Evolutionary conservation across 2,113 vertebrate species (phyloP), one percentile per base, ranked within the genome.

Genomic region (Propithecus coquereli): DNA sequence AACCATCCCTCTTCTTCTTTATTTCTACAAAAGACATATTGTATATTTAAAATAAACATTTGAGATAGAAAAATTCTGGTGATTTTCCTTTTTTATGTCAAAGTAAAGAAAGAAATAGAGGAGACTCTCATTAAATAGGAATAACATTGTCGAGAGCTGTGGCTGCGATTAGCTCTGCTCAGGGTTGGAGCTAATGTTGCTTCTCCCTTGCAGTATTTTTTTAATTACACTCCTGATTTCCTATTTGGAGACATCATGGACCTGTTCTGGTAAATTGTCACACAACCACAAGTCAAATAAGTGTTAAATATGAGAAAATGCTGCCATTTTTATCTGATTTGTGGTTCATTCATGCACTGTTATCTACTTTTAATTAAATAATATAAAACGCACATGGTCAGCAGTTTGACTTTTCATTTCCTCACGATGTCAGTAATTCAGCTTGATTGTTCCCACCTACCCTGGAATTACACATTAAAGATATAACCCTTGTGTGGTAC

Each of bases 281-380:
- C 99, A 99, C 98, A 99, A 99, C 98, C 98, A 99, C 98, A 99
- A 99, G 99, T 99, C 99, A 99, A 99, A 99, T 99, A 99, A 99
- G 98, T 99, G 99, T 99, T 99, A 99, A 99, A 99, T 99, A 99
- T 99, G 99, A 99, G 99, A 99, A 99, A 99, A 99, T 99, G 98
- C 98, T 99, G 99, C 99, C 99, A 99, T 99, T 99, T 99, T 99
- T 99, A 99, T 99, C 99, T 99, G 99, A 99, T 99, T 99, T 99
- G 99, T 99, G 99, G 96, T 99, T 99, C 99, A 99, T 99, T 99
- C 99, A 99, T 98, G 98, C 98, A 98, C 99, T 98, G 99, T 99
- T 99, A 99, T 99, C 99, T 99, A 99, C 99, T 99, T 99, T 99
- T 99, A 99, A 99, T 99, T 99, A 99, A 99, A 99, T 99, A 99